Evolutionary conservation across 2,888 invertebrate genomes (phyloP).

Genomic region (Stenodema calcarata): DNA sequence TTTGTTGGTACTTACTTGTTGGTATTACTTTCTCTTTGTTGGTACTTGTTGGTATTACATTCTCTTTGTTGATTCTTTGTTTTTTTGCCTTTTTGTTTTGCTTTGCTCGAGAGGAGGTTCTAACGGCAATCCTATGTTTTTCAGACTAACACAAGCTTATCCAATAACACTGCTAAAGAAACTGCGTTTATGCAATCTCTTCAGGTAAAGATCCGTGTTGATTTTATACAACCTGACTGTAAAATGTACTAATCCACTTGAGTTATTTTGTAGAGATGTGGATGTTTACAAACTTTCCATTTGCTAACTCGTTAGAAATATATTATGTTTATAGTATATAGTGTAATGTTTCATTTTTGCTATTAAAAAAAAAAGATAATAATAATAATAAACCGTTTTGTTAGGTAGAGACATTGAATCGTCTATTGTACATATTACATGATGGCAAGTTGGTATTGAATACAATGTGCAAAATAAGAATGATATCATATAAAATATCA

Average conservation of each 20-base stretch:
- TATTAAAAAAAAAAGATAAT: no score
- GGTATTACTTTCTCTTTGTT: not conserved
- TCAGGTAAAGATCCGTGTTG: constrained; percentile 49
- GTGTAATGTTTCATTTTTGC: no score
- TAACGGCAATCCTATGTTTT: constrained; percentile 42
- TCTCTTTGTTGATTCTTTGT: not conserved
- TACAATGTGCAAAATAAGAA: no score
- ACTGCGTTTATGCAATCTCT: constrained; percentile 56
- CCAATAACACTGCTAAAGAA: constrained; percentile 54
- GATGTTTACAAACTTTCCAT: not conserved
- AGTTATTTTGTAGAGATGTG: not conserved
- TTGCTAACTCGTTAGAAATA: not conserved
- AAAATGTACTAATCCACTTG: not conserved
- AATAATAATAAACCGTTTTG: no score
- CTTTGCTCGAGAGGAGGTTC: not conserved
- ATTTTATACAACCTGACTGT: not conserved
- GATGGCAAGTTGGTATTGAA: no score
- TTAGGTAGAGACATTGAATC: no score
- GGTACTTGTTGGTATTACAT: not conserved
- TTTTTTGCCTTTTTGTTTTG: not conserved
- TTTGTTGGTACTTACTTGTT: no score
- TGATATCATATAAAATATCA: no score
- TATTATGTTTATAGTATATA: not conserved
- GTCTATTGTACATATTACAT: no score
- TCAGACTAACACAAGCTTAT: constrained; percentile 55